Conservation (phyloP, 2,113 vertebrate species). For the Corythornis vintsioides region DNA sequence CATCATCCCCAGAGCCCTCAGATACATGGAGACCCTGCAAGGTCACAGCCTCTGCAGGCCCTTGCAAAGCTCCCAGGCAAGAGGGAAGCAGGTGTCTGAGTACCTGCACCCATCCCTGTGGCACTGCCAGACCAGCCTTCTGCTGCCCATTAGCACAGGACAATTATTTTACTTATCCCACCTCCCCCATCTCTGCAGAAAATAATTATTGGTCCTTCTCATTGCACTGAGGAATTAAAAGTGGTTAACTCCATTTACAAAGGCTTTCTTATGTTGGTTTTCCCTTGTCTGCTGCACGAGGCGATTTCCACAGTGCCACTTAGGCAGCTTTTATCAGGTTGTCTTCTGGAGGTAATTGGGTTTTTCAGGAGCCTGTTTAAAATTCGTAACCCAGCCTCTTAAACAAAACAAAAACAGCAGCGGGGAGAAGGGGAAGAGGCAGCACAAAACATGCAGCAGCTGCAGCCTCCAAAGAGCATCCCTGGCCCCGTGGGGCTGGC, state of each 20-base stretch:
- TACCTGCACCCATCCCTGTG: neutral
- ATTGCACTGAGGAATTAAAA: conserved; percentile 53
- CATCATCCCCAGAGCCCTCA: neutral
- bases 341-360: conserved; percentile 67
- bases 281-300: conserved; percentile 59
- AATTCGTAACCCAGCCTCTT: conserved; percentile 49
- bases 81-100: neutral
- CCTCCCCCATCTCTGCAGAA: neutral
- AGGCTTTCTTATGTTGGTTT: conserved; percentile 72
- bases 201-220: conserved; percentile 60
- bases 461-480: conserved; percentile 9
- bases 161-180: conserved; percentile 15
- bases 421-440: conserved; percentile 16
- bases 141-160: conserved; percentile 11
- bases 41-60: neutral
- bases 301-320: conserved; percentile 62
- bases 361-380: conserved; percentile 62
- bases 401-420: conserved; percentile 57
- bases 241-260: conserved; percentile 69
- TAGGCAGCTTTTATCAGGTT: conserved; percentile 62
- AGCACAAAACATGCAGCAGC: conserved; percentile 31
- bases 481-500: neutral
- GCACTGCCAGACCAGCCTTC: neutral
- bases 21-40: neutral
- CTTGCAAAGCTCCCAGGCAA: neutral